Percentiles rank a stretch among this genome's conserved stretches.
Evolutionary conservation across 2,888 invertebrate species (phyloP).

Genomic region (Allophyes oxyacanthae): DNA sequence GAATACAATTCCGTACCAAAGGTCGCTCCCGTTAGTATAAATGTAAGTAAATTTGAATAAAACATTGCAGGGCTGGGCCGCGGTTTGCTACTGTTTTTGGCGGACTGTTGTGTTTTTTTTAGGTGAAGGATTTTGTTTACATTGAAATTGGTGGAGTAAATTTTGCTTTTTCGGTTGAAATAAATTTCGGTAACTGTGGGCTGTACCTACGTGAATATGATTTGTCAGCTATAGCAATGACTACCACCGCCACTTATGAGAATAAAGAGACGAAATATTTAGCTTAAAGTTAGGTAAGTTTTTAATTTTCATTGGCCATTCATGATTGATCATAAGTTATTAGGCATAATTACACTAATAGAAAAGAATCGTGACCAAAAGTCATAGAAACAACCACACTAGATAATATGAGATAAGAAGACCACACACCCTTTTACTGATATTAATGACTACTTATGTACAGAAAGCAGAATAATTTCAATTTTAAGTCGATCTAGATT

Average conservation of each 20-base stretch:
- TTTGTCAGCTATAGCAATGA: no score
- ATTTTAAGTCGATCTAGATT: no score
- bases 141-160: conserved; percentile 5
- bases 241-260: no score
- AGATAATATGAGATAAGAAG: conserved; percentile 39
- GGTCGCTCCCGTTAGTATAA: conserved; percentile 88
- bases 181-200: no score
- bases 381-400: conserved; percentile 31
- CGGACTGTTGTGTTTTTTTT: conserved; percentile 54
- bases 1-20: conserved; percentile 86
- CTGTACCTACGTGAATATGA: no score
- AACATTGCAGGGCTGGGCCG: conserved; percentile 77
- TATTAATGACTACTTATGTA: conserved; percentile 42
- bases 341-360: not conserved
- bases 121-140: conserved; percentile 40
- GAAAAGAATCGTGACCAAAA: conserved; percentile 36
- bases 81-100: conserved; percentile 44
- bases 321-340: no score
- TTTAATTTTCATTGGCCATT: no score
- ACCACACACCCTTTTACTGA: conserved; percentile 36
- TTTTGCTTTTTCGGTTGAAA: not conserved
- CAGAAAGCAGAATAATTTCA: conserved; percentile 18
- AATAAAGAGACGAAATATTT: no score
- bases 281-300: no score
- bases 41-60: conserved; percentile 90